Percentiles rank a stretch among this genome's conserved stretches.
These are phyloP conservation scores for Agrochola circellaris DNA, from an alignment of 2,888 invertebrate species.

Conservation along the genomic window DNA sequence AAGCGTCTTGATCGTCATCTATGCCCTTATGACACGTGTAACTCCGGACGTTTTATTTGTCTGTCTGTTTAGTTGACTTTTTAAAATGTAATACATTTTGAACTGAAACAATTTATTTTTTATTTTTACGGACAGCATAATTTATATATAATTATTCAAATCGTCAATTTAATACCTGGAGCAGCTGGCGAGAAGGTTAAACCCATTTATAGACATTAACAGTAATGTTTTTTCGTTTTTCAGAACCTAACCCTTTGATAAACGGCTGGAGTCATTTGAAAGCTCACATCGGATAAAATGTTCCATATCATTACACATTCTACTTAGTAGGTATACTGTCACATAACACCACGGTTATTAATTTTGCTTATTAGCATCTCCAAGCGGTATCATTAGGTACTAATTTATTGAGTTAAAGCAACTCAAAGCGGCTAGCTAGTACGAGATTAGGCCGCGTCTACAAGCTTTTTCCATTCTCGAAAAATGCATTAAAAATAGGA, in stretches of 20 bases:
- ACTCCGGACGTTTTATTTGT: too few relatives aligned
- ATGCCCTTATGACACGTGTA: too few relatives aligned
- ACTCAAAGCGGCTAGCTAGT: constrained; percentile 18
- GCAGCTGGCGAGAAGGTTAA: constrained; percentile 24
- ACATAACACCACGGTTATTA: neutral
- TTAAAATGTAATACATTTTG: neutral
- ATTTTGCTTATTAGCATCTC: neutral
- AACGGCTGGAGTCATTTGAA: constrained; percentile 25
- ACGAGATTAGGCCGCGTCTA: neutral
- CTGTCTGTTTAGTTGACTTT: too few relatives aligned
- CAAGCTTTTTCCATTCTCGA: neutral
- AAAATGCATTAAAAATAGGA: neutral
- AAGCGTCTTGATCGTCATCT: too few relatives aligned
- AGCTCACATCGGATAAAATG: constrained; percentile 18
- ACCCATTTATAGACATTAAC: constrained; percentile 39
- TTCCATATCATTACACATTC: neutral
- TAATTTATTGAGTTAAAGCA: constrained; percentile 16
- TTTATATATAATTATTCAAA: constrained; percentile 27
- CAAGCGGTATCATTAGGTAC: constrained; percentile 15
- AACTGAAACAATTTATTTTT: neutral
- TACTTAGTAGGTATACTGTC: neutral
- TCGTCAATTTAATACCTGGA: constrained; percentile 13
- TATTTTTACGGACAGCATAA: neutral
- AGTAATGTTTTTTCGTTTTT: constrained; percentile 37
- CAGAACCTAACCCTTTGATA: constrained; percentile 27